Conservation (phyloP, 2,113 vertebrate genomes). For the Patagioenas fasciata region DNA sequence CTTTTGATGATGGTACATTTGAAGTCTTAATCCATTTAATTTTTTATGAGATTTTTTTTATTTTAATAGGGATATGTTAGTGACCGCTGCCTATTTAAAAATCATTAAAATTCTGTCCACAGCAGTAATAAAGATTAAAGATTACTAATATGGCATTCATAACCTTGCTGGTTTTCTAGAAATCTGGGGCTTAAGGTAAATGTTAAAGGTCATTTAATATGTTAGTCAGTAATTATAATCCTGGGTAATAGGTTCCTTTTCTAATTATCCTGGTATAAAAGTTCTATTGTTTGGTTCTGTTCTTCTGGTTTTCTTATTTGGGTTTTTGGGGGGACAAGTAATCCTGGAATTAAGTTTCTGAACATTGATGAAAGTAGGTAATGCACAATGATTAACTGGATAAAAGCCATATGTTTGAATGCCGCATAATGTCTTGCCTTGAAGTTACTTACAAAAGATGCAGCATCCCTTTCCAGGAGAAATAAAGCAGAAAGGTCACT, state of each 20-base stretch:
- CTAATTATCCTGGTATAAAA: slow-evolving; percentile 86
- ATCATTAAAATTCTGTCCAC: slow-evolving; percentile 87
- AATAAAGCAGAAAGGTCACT: slow-evolving; percentile 73
- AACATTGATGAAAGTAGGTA: slow-evolving; percentile 79
- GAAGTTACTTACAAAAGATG: slow-evolving; percentile 74
- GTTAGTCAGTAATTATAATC: slow-evolving; percentile 88
- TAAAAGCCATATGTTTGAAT: slow-evolving; percentile 75
- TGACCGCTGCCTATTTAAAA: slow-evolving; percentile 83
- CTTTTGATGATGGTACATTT: slow-evolving; percentile 92
- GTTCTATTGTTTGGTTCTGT: slow-evolving; percentile 84
- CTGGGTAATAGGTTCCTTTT: slow-evolving; percentile 83
- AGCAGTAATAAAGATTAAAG: slow-evolving; percentile 86
- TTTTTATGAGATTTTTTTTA: slow-evolving; percentile 86
- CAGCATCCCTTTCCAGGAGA: slow-evolving; percentile 57
- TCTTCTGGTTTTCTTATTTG: slow-evolving; percentile 79
- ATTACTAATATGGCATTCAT: slow-evolving; percentile 88
- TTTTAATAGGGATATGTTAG: slow-evolving; percentile 86
- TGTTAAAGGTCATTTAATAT: slow-evolving; percentile 92
- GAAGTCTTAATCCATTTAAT: slow-evolving; percentile 97
- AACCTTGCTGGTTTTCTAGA: slow-evolving; percentile 82
- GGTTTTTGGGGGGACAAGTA: slow-evolving; percentile 76
- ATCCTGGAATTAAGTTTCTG: slow-evolving; percentile 80
- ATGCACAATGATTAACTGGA: slow-evolving; percentile 82
- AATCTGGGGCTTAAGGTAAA: slow-evolving; percentile 86
- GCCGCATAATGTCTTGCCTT: slow-evolving; percentile 60